Percentiles rank a stretch among this genome's conserved stretches.
These are phyloP conservation scores for Apostichopus leukothele DNA, from an alignment of 53 echinoderm and acorn worm species.

Conservation along the genomic window DNA sequence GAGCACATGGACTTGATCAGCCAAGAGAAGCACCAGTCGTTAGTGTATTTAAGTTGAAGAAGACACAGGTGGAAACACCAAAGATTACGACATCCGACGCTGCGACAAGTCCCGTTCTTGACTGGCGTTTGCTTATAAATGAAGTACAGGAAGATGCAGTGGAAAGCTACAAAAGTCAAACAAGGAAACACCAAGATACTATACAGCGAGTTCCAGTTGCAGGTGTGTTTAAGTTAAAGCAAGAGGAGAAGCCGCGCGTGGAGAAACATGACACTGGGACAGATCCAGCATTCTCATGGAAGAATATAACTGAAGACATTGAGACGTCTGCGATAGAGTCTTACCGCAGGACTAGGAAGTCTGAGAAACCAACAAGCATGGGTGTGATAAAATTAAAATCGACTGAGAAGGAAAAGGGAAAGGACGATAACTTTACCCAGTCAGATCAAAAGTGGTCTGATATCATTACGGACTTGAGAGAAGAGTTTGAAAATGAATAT, in stretches of 20 bases:
- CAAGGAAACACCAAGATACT: not conserved
- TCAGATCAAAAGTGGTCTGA: conserved; percentile 71
- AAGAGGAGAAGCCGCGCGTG: conserved; percentile 30
- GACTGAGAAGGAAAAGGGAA: not conserved
- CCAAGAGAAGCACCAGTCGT: conserved; percentile 47
- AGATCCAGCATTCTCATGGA: conserved; percentile 53
- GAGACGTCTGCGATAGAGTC: conserved; percentile 55
- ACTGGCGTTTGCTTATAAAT: conserved; percentile 12
- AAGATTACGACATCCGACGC: not conserved
- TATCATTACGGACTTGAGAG: conserved; percentile 70
- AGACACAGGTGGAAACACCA: conserved; percentile 36
- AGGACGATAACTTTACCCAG: conserved; percentile 63
- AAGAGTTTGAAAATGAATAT: conserved; percentile 86
- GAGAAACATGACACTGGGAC: conserved; percentile 48
- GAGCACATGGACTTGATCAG: conserved; percentile 37
- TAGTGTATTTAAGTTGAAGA: conserved; percentile 58
- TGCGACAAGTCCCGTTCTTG: conserved; percentile 3
- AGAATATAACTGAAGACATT: conserved; percentile 48
- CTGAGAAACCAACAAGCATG: conserved; percentile 39
- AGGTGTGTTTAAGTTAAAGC: conserved; percentile 55
- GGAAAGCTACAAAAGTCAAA: conserved; percentile 25
- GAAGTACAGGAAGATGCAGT: conserved; percentile 37
- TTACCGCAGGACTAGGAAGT: conserved; percentile 11
- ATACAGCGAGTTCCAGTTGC: conserved; percentile 41
- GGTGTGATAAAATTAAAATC: conserved; percentile 53